A percentile compares a stretch with the other conserved stretches of the same genome.
Evolutionary conservation across 2,888 invertebrate species (phyloP).

Genomic region (Eilema caniola): DNA sequence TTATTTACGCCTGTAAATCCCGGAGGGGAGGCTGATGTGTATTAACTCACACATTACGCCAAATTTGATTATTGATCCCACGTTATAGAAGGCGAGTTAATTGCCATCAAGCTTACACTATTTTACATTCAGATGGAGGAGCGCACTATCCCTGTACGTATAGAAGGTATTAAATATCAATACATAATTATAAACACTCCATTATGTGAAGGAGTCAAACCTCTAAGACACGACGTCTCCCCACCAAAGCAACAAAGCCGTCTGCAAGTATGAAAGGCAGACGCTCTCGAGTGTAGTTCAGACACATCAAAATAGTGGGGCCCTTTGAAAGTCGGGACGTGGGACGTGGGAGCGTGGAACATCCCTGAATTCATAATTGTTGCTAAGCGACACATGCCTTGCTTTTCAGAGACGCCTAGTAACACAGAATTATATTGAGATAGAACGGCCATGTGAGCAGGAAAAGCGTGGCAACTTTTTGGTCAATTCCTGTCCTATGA

Average conservation of each 20-base stretch:
- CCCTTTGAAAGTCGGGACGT: conserved; percentile 50
- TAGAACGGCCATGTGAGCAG: too few species aligned
- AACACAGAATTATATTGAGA: too few species aligned
- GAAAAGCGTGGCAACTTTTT: too few species aligned
- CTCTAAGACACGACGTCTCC: conserved; percentile 43
- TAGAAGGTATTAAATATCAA: conserved; percentile 9
- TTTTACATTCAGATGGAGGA: too few species aligned
- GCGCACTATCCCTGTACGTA: too few species aligned
- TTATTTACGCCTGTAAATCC: too few species aligned
- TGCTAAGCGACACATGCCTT: conserved; percentile 26
- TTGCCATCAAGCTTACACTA: too few species aligned
- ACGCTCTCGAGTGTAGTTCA: conserved; percentile 58
- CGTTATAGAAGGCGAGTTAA: too few species aligned
- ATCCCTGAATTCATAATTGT: conserved; percentile 63
- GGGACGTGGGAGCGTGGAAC: conserved; percentile 32
- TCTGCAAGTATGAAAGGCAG: conserved; percentile 65
- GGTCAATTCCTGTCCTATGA: too few species aligned
- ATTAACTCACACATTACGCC: too few species aligned
- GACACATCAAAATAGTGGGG: conserved; percentile 57
- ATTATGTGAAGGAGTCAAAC: conserved; percentile 39
- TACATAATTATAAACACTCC: conserved; percentile 25
- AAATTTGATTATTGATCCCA: too few species aligned
- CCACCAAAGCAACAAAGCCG: conserved; percentile 49
- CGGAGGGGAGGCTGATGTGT: too few species aligned
- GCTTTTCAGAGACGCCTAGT: conserved; percentile 21